Base-by-base conservation (phyloP, 2,888 invertebrate species). In the Erebia palarica region DNA sequence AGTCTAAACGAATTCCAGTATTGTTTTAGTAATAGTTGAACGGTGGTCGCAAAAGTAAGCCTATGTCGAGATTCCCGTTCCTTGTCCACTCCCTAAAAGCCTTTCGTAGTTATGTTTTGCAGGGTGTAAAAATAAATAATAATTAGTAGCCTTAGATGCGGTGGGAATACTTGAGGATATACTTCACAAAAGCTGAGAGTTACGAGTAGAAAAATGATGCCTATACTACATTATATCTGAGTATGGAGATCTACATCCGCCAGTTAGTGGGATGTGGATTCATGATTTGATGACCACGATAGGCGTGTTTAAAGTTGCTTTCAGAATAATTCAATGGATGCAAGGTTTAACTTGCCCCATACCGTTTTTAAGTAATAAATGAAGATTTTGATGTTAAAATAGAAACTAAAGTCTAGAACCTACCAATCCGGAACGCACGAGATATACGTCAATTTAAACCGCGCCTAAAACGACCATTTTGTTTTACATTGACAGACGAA, bases 1-100 rank as follows among this genome's bases (percentile, higher is more conserved):
- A 21, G 3, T 57, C 42, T 1, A 36, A 53, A 16, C n/a, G 16
- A n/a, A 53, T 16, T 18, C 49, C 7, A 61, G 64, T 71, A 63
- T 72, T 55, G 55, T 67, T 57, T 59, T 59, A 55, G 60, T 69
- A 68, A 70, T 70, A 70, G 67, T 72, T 72, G 60, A 60, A 78
- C 80, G 90, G 90, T 88, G 91, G 90, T 92, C 92, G 92, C 92
- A 87, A 83, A 84, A 63, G 63, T 63, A 21, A 87, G 85, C 88
- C 88, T 86, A 87, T 86, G 86, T 88, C 88, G 87, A 83, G 73
- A 76, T 81, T 79, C 79, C 69, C 27, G 70, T 78, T 76, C 74
- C 71, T 78, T 77, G 70, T 70, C 77, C 76, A 76, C 76, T 68
- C 72, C 73, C 77, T 75, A 77, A 77, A 68, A 77, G 76, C 75